Evolutionary conservation across 1,140 invertebrate species (phyloP), one percentile per base, ranked within the genome.

Genomic region (Drosophila chauvacae): DNA sequence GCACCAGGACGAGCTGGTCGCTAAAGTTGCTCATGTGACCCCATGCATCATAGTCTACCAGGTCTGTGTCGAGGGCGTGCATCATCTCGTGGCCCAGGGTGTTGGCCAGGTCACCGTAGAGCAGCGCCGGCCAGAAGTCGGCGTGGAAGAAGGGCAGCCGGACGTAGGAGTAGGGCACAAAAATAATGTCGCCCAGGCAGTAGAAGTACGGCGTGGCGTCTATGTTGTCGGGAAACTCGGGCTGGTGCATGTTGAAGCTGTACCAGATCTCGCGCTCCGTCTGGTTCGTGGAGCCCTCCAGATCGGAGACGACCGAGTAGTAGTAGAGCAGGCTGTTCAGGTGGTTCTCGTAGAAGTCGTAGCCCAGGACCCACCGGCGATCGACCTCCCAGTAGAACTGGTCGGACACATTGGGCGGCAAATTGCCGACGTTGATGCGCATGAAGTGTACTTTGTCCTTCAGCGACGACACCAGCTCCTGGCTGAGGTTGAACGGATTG

Each of bases 151-250:
- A 90, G 0, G 90, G 90, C 50, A 80, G 45, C 64, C 82, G 87
- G 0, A 91, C 47, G 35, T 91, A 91, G 10, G 90, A 88, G 45
- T 85, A 90, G 0, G 90, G 90, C 47, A 91, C 83, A 1, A 91
- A 82, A 23, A 91, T 82, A 14, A 90, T 87, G 50, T 81, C 85
- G 45, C 83, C 73, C 30, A 87, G 76, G 45, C 86, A 87, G 23
- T 82, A 90, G 55, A 90, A 91, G 69, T 90, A 90, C 0, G 90
- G 90, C 7, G 90, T 90, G 42, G 83, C 78, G 59, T 91, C 90
- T 5, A 91, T 76, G 37, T 81, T 82, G 28, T 91, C 90, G 3
- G 50, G 37, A 18, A 91, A 63, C 23, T 76, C 61, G 7, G 90
- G 90, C 18, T 51, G 69, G 47, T 91, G 90, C 58, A 85, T 72